Evolutionary conservation across 2,888 invertebrate genomes (phyloP).

Genomic region (Odontocolon sp.): DNA sequence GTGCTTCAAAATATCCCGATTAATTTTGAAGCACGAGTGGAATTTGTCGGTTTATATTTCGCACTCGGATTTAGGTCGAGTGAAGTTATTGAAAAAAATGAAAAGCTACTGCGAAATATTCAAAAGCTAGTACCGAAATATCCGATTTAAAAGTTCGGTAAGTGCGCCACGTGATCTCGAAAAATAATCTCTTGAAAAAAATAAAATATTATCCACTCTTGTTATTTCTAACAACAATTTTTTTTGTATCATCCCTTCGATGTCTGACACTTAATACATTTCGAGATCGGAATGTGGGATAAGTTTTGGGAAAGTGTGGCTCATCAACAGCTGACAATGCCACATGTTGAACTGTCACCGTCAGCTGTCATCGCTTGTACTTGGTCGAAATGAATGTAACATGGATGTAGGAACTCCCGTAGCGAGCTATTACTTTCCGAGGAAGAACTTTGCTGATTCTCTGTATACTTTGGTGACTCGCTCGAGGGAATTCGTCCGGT

Average conservation of each 20-base stretch:
- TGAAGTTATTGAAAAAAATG: no score
- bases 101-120: no score
- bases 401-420: constrained; percentile 16
- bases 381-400: not conserved
- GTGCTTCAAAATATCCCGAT: no score
- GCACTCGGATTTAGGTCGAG: no score
- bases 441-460: not conserved
- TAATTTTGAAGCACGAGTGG: no score
- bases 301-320: constrained; percentile 29
- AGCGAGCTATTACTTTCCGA: constrained; percentile 13
- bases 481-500: not conserved
- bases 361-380: constrained; percentile 38
- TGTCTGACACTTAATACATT: constrained; percentile 18
- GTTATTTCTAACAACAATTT: constrained; percentile 10
- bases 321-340: constrained; percentile 55
- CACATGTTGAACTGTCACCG: constrained; percentile 50
- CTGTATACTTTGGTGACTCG: constrained; percentile 16
- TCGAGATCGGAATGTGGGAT: constrained; percentile 2
- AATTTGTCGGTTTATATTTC: no score
- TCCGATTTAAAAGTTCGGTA: no score
- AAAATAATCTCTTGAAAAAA: no score
- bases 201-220: not conserved
- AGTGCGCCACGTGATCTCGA: no score
- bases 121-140: no score
- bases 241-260: constrained; percentile 3